These are phyloP conservation scores for Taphrorychus bicolor DNA, from an alignment of 2,888 invertebrate genomes.

Conservation along the genomic window DNA sequence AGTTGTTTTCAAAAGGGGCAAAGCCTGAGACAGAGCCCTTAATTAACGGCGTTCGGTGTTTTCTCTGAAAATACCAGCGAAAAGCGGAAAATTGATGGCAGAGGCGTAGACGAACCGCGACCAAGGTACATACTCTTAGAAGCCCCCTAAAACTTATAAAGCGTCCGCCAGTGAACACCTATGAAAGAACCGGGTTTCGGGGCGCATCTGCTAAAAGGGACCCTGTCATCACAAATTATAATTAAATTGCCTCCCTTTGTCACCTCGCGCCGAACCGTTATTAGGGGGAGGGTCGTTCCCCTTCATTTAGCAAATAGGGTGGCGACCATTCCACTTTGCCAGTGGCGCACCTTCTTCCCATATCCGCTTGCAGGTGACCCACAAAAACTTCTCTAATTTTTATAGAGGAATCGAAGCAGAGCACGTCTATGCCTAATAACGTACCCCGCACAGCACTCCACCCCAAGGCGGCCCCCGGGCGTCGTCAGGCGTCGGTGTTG, in stretches of 20 bases:
- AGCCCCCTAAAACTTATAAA: not conserved
- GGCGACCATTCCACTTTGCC: constrained; percentile 1
- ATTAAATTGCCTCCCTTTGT: constrained; percentile 43
- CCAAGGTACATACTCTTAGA: not conserved
- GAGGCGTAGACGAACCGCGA: not conserved
- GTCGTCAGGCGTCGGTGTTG: constrained; percentile 23
- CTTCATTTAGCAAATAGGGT: constrained; percentile 28
- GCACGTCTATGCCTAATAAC: not conserved
- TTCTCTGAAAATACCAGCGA: constrained; percentile 57
- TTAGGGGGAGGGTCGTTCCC: constrained; percentile 30
- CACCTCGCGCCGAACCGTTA: constrained; percentile 39
- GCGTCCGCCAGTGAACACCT: no score
- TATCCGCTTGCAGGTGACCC: no score
- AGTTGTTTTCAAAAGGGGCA: constrained; percentile 45
- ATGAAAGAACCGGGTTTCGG: constrained; percentile 9
- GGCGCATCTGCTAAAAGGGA: constrained; percentile 26
- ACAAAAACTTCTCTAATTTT: not conserved
- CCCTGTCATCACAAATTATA: constrained; percentile 41
- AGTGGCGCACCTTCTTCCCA: constrained; percentile 5
- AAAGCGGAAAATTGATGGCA: constrained; percentile 34
- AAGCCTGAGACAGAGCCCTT: constrained; percentile 60
- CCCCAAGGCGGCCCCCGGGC: constrained; percentile 18
- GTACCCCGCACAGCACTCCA: not conserved
- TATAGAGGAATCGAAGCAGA: not conserved
- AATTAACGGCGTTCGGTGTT: constrained; percentile 61